Base-by-base conservation (phyloP, 2,888 invertebrate species). In the Eueremaeus valkanovi region DNA sequence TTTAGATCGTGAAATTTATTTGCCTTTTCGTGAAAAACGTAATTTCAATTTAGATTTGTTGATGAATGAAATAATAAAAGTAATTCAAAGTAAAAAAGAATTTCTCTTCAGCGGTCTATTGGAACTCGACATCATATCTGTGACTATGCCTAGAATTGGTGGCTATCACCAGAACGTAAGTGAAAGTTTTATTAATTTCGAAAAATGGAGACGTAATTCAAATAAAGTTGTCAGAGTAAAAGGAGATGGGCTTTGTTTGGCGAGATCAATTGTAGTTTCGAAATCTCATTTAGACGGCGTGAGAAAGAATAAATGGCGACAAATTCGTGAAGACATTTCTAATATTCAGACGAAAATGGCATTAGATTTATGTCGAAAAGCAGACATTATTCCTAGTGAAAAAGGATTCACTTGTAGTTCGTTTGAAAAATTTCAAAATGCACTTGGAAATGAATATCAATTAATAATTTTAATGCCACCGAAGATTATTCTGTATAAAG, bases 161-260 rank as follows among this genome's bases (percentile, higher is more conserved):
- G 51, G 73, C n/a, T n/a, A n/a, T n/a, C n/a, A n/a, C n/a, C n/a
- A n/a, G n/a, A n/a, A n/a, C n/a, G n/a, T n/a, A n/a, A n/a, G n/a
- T n/a, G n/a, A n/a, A n/a, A n/a, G n/a, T 29, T 33, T 16, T 5
- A 31, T 18, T 3, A 51, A 58, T 58, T 21, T 73, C 8, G 33
- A 58, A 18, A 73, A 29, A 1, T 73, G 73, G 73, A 45, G 49
- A 55, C 3, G 6, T 9, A 73, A 61, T 27, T 40, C 55, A 31
- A 51, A 73, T 21, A 55, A 55, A 55, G 73, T 73, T 8, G 51
- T 73, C 3, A 18, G 21, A 58, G 18, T 73, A 8, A 31, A n/a
- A 8, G n/a, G 6, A 18, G 58, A 73, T 31, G 55, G 55, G 3
- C 5, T 31, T 21, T 72, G 72, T 33, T n/a, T 45, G 21, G 18